Percentiles rank a stretch among this genome's conserved stretches.
Conservation (phyloP, 2,888 invertebrate species). For the Neoaliturus tenellus region DNA sequence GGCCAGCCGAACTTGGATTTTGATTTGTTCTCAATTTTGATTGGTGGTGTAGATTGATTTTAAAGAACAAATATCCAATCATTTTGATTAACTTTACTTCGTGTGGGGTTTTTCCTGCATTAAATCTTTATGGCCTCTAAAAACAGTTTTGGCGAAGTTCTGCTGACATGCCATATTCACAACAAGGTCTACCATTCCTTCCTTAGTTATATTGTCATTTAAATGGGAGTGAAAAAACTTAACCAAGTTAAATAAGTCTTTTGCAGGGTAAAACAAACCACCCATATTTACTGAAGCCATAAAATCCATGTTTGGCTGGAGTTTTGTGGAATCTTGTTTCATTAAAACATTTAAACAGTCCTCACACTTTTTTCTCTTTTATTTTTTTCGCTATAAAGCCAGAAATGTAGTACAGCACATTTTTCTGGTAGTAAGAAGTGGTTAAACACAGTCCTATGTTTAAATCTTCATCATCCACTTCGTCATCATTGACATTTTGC, state of each 20-base stretch:
- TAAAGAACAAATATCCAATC: too few relatives aligned
- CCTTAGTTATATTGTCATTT: not conserved
- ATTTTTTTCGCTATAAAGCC: not conserved
- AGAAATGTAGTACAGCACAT: not conserved
- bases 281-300: not conserved
- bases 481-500: too few relatives aligned
- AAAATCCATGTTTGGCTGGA: not conserved
- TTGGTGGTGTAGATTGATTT: too few relatives aligned
- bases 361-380: not conserved
- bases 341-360: too few relatives aligned
- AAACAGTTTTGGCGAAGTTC: not conserved
- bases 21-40: too few relatives aligned
- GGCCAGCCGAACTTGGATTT: too few relatives aligned
- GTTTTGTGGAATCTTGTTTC: too few relatives aligned
- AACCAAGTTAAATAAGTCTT: not conserved
- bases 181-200: not conserved
- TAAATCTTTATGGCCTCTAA: not conserved
- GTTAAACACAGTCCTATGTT: not conserved
- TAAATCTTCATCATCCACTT: too few relatives aligned
- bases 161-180: not conserved
- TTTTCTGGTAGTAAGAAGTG: not conserved
- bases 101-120: not conserved
- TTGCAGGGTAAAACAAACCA: not conserved
- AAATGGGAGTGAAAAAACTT: not conserved
- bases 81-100: too few relatives aligned